A percentile compares a stretch with the other conserved stretches of the same genome.
These are phyloP conservation scores for Oscheius sp. DNA, from an alignment of 1,140 invertebrate genomes.

Conservation along the genomic window DNA sequence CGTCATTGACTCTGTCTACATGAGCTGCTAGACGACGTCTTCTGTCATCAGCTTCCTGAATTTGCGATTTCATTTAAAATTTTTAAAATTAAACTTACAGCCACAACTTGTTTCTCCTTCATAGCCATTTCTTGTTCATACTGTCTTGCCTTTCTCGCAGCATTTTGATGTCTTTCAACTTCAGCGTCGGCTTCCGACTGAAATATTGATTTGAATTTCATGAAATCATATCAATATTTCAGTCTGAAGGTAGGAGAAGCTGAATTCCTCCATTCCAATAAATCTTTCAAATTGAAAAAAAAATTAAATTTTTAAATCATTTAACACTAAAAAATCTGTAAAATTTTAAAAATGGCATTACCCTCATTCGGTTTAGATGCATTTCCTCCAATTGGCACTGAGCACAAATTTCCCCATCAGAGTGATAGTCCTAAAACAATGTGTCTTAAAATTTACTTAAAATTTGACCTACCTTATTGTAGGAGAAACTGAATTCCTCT, in stretches of 20 bases:
- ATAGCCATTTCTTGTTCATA: conserved; percentile 22
- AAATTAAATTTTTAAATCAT: no score
- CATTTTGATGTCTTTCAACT: conserved; percentile 18
- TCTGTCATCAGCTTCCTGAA: conserved; percentile 13
- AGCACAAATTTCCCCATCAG: conserved; percentile 27
- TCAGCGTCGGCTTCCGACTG: conserved; percentile 18
- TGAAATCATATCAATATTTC: neutral
- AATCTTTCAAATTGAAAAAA: no score
- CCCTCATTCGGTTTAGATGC: conserved; percentile 19
- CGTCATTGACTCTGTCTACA: conserved; percentile 18
- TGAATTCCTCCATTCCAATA: no score
- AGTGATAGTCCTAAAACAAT: no score
- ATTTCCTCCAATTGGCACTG: conserved; percentile 24
- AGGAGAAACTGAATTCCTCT: no score
- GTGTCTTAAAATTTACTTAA: conserved; percentile 2
- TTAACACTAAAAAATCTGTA: no score
- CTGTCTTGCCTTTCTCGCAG: conserved; percentile 10
- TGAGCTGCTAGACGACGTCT: neutral
- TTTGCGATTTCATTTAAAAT: no score
- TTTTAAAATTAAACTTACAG: neutral
- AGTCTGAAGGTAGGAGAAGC: no score
- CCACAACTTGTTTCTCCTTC: conserved; percentile 11
- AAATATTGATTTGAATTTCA: neutral
- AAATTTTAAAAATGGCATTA: no score
- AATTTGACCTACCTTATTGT: no score